phyloP scores from a whole-genome alignment of 1,140 invertebrate species.

The Artemia franciscana region DNA sequence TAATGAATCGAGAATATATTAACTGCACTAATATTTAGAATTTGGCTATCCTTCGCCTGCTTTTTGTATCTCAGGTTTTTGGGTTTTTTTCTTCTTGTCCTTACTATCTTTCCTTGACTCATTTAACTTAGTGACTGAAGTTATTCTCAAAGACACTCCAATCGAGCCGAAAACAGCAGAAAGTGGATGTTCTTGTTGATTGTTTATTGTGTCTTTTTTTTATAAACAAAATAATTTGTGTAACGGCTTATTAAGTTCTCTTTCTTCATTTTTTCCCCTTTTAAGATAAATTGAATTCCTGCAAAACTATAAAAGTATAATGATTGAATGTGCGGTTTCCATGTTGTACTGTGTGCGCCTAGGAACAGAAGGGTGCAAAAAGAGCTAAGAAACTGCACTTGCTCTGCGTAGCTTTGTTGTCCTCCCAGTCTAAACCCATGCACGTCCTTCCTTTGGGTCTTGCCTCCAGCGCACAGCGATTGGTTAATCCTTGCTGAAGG shows the following conservation, averaged over 20 bases:
- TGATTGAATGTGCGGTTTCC: not conserved
- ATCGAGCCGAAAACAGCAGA: slow-evolving; percentile 71
- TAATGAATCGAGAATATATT: no score
- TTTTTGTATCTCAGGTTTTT: no score
- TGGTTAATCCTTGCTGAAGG: no score
- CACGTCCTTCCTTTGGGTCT: no score
- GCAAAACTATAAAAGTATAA: not conserved
- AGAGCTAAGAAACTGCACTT: no score
- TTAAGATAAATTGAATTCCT: slow-evolving; percentile 1
- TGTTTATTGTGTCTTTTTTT: slow-evolving; percentile 4
- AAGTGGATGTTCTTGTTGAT: slow-evolving; percentile 72
- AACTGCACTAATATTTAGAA: no score
- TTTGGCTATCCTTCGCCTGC: no score
- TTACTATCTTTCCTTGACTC: slow-evolving; percentile 14
- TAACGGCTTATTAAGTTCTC: slow-evolving; percentile 2
- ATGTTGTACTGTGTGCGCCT: slow-evolving; percentile 6
- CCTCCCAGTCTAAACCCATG: no score
- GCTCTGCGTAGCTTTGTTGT: no score
- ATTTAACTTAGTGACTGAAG: slow-evolving; percentile 66
- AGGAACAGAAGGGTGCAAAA: no score
- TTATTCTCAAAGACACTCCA: slow-evolving; percentile 84
- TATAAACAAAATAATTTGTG: slow-evolving; percentile 2
- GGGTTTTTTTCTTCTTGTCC: slow-evolving; percentile 18
- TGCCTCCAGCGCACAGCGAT: no score
- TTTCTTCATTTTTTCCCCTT: not conserved